Evolutionary conservation across 2,888 invertebrate genomes (phyloP), one percentile per base, ranked within the genome.

Genomic region (Drosophila anomalipes): DNA sequence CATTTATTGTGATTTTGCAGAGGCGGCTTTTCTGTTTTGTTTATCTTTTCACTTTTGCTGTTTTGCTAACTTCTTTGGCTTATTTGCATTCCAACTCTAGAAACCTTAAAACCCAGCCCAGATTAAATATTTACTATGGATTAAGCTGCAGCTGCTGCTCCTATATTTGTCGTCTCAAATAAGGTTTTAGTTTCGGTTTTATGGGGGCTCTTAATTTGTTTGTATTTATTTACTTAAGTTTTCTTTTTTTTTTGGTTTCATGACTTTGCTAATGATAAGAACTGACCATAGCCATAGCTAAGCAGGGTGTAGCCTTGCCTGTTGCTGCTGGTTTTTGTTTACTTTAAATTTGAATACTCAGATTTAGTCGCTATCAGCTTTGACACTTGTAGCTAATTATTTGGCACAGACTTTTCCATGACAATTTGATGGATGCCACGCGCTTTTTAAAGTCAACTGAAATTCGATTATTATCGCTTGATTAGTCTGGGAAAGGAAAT

Each of bases 381-480:
- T 39, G 57, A 67, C 69, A 72, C 69, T 75, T 68, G 37, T 35
- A 52, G 66, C 80, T 81, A 81, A 81, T 82, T 81, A 78, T 71
- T 80, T 49, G 58, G 53, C 63, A 71, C 74, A 82, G 54, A 52
- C 64, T 62, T 35, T 32, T 49, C 52, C 22, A 37, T 51, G n/a
- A 32, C 52, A 53, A 6, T 69, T 82, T 78, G 79, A 72, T 72
- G 51, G 26, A 57, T 75, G 79, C 71, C 82, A 81, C 79, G 82
- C 81, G 81, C 71, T 59, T 54, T 54, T 4, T 35, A 19, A 77
- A 47, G 4, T 35, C 35, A 1, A 68, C 52, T 66, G 16, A 10
- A 52, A 53, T 47, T 63, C 47, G 0, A 39, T 9, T 52, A 56
- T 54, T 70, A 67, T 4, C 12, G 32, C 65, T 69, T 74, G 86